Percentiles rank a stretch among this genome's conserved stretches.
These are phyloP conservation scores for Triops longicaudatus DNA, from an alignment of 1,140 invertebrate species.

Conservation along the genomic window DNA sequence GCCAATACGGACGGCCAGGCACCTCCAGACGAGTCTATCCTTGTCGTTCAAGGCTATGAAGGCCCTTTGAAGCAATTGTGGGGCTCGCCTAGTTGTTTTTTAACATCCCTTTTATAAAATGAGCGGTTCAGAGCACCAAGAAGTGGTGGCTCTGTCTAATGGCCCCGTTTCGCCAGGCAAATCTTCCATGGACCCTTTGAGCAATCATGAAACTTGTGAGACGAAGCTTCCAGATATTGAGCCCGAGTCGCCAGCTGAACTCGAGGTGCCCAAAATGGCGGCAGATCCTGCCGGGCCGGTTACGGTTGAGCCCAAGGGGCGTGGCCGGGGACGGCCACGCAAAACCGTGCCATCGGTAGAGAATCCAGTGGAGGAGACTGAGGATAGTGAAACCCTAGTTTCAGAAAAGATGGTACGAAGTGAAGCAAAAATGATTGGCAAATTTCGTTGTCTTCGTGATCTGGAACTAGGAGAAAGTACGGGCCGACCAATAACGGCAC, in stretches of 20 bases:
- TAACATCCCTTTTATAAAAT: background rate
- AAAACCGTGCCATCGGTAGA: background rate
- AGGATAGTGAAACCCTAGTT: background rate
- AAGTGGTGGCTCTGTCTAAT: background rate
- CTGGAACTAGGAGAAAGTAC: conserved; percentile 16
- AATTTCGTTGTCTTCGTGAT: conserved; percentile 25
- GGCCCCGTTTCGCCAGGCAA: background rate
- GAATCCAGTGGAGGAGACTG: background rate
- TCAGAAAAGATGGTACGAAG: background rate
- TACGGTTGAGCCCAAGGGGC: background rate
- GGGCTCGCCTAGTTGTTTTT: background rate
- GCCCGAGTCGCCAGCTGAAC: background rate
- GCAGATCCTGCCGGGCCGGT: background rate
- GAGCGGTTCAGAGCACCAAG: background rate
- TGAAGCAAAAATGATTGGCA: conserved; percentile 20
- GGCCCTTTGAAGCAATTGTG: background rate
- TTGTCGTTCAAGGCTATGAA: background rate
- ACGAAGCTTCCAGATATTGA: background rate
- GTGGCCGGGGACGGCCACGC: background rate
- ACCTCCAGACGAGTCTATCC: background rate
- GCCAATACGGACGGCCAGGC: background rate
- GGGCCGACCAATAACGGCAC: background rate
- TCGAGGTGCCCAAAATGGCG: background rate
- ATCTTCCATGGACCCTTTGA: background rate
- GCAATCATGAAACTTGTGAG: background rate